These are phyloP conservation scores for Heliconius hermathena DNA, from an alignment of 1,140 invertebrate genomes.

Conservation along the genomic window DNA sequence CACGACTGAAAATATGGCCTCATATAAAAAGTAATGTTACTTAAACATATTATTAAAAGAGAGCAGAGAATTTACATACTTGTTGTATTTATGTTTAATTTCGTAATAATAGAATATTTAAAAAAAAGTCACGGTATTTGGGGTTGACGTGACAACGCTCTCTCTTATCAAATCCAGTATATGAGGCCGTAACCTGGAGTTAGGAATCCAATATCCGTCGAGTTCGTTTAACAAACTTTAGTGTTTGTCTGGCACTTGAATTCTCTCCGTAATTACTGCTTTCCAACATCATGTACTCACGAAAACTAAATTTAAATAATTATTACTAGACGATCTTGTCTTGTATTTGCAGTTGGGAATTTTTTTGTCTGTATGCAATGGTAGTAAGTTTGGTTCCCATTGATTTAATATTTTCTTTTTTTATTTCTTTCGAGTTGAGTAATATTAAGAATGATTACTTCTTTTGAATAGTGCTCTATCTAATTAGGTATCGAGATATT, in stretches of 20 bases:
- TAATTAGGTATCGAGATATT: no score
- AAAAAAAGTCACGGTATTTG: neutral
- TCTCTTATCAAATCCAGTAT: slow-evolving; percentile 60
- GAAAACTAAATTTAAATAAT: neutral
- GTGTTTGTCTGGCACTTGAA: slow-evolving; percentile 63
- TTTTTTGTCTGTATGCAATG: neutral
- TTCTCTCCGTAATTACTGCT: slow-evolving; percentile 52
- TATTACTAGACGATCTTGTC: slow-evolving; percentile 2
- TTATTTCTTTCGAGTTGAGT: no score
- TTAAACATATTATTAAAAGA: neutral
- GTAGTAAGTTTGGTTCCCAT: no score
- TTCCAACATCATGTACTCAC: slow-evolving; percentile 17
- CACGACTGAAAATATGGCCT: no score
- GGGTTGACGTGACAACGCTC: slow-evolving; percentile 15
- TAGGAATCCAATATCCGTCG: slow-evolving; percentile 72
- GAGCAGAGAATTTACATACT: neutral
- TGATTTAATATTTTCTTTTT: no score
- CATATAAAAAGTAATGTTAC: neutral
- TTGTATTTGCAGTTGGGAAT: neutral
- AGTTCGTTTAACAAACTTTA: slow-evolving; percentile 54
- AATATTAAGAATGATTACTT: no score
- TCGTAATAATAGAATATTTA: neutral
- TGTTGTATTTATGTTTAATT: neutral
- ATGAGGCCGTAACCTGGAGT: slow-evolving; percentile 56
- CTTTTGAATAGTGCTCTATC: no score